These are phyloP conservation scores for Belgica antarctica DNA, from an alignment of 2,888 invertebrate genomes.

Conservation along the genomic window DNA sequence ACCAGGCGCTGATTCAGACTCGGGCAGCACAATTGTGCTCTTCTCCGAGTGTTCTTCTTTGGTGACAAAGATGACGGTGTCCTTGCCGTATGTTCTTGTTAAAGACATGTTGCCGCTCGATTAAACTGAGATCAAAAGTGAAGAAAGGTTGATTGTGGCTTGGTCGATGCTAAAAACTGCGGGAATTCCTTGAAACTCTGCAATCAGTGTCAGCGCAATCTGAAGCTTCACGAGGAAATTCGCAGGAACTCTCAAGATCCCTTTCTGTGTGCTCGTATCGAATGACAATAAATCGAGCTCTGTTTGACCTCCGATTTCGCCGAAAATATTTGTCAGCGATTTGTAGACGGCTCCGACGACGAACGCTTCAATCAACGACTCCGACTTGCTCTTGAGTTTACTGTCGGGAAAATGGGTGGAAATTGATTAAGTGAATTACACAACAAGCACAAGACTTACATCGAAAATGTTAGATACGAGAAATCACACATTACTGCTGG, in stretches of 20 bases:
- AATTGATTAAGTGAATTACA: too few relatives aligned
- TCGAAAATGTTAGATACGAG: too few relatives aligned
- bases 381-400: not conserved
- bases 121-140: constrained; percentile 41
- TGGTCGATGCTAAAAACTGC: constrained; percentile 60
- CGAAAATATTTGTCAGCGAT: constrained; percentile 59
- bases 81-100: constrained; percentile 65
- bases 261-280: constrained; percentile 54
- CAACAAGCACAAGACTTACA: too few relatives aligned
- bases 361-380: too few relatives aligned
- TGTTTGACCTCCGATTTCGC: constrained; percentile 59
- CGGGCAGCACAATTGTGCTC: constrained; percentile 67
- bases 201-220: constrained; percentile 60
- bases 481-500: too few relatives aligned
- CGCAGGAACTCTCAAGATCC: constrained; percentile 59
- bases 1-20: constrained; percentile 73
- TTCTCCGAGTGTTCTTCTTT: constrained; percentile 75
- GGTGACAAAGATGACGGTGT: constrained; percentile 78
- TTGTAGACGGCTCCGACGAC: constrained; percentile 60
- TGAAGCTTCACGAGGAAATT: constrained; percentile 60
- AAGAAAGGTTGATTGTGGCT: too few relatives aligned
- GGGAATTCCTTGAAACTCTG: constrained; percentile 54
- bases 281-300: constrained; percentile 62
- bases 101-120: constrained; percentile 52
- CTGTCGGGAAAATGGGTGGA: too few relatives aligned